These are phyloP conservation scores for Perccottus glenii DNA, from an alignment of 2,113 vertebrate genomes.

Conservation along the genomic window DNA sequence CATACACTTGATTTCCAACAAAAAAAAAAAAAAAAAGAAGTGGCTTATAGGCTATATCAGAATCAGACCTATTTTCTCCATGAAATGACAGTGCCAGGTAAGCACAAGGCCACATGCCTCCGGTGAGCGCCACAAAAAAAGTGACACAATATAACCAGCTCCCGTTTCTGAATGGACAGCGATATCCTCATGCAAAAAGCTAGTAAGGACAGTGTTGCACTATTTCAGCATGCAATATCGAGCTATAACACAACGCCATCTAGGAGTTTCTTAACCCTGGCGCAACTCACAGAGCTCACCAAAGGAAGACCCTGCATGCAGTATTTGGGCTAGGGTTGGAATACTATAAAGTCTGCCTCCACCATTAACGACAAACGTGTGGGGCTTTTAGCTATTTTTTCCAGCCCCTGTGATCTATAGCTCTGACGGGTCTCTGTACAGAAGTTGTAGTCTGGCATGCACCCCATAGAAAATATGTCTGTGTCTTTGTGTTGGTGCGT, in stretches of 20 bases:
- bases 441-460: conserved; percentile 68
- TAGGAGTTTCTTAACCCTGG: conserved; percentile 61
- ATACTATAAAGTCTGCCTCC: conserved; percentile 46
- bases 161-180: conserved; percentile 55
- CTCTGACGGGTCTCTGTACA: conserved; percentile 70
- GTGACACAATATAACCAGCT: conserved; percentile 35
- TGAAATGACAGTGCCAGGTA: conserved; percentile 53
- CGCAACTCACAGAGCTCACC: conserved; percentile 70
- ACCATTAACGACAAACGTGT: conserved; percentile 43
- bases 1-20: conserved; percentile 12
- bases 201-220: conserved; percentile 77
- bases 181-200: conserved; percentile 81
- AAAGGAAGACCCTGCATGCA: conserved; percentile 76
- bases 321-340: conserved; percentile 59
- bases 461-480: conserved; percentile 56
- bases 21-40: conserved; percentile 1
- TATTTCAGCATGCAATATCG: conserved; percentile 83
- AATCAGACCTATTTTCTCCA: neutral
- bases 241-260: conserved; percentile 79
- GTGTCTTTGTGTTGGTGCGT: conserved; percentile 35
- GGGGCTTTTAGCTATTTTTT: conserved; percentile 34
- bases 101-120: conserved; percentile 49
- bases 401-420: conserved; percentile 52
- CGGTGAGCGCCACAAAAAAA: conserved; percentile 35
- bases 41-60: conserved; percentile 18